Evolutionary conservation across 2,113 vertebrate species (phyloP).

Genomic region (Antennarius striatus): DNA sequence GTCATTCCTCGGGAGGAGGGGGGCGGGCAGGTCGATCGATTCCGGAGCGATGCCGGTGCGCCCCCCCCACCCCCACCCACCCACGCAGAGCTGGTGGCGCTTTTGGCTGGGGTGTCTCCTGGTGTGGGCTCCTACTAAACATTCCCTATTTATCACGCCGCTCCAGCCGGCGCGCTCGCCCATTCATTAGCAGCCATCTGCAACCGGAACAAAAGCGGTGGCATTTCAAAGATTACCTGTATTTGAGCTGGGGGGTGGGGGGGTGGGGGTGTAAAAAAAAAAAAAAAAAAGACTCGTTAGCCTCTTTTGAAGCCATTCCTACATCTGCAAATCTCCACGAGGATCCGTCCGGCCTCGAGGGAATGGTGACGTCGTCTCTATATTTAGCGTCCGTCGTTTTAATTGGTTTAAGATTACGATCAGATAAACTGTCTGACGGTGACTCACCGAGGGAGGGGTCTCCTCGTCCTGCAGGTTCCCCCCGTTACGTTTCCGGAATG

Average conservation of each 20-base stretch:
- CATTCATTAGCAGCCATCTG: slow-evolving; percentile 46
- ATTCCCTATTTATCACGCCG: slow-evolving; percentile 34
- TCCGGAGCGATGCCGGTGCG: slow-evolving; percentile 31
- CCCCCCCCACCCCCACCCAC: too few relatives aligned
- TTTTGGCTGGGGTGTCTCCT: too few relatives aligned
- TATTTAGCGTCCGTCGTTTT: slow-evolving; percentile 72
- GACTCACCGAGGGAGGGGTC: slow-evolving; percentile 34
- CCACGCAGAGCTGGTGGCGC: too few relatives aligned
- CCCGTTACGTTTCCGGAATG: slow-evolving; percentile 13
- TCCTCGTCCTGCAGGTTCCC: neutral
- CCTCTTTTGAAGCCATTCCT: slow-evolving; percentile 38
- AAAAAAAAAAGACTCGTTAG: too few relatives aligned
- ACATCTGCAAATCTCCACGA: slow-evolving; percentile 52
- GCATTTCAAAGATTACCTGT: slow-evolving; percentile 63
- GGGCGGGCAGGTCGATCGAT: slow-evolving; percentile 29
- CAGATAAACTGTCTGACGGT: slow-evolving; percentile 69
- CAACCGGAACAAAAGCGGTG: slow-evolving; percentile 48
- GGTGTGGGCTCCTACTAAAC: slow-evolving; percentile 47
- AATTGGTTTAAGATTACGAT: slow-evolving; percentile 77
- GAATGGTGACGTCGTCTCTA: slow-evolving; percentile 67
- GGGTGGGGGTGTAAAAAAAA: too few relatives aligned
- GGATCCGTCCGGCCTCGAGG: slow-evolving; percentile 5
- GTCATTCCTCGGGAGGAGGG: slow-evolving; percentile 35
- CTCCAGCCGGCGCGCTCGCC: slow-evolving; percentile 6
- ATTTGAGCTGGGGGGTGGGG: neutral